Evolutionary conservation across 2,888 invertebrate genomes (phyloP).

Genomic region (Spodoptera littoralis): DNA sequence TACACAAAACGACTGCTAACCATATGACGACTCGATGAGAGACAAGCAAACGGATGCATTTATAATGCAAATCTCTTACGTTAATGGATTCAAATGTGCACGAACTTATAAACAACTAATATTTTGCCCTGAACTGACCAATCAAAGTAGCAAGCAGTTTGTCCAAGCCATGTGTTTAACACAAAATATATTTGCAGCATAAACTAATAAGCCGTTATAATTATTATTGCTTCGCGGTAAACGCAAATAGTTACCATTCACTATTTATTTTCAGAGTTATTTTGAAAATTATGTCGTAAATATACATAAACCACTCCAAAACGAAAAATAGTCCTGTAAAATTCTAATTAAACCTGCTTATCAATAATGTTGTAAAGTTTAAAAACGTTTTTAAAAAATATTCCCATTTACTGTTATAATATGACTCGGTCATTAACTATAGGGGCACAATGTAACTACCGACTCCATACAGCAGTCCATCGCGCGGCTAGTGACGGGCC

Average conservation of each 20-base stretch:
- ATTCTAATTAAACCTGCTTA: constrained; percentile 84
- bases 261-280: constrained; percentile 68
- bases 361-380: constrained; percentile 80
- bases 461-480: constrained; percentile 38
- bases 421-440: constrained; percentile 75
- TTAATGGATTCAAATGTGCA: constrained; percentile 28
- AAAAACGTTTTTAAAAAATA: constrained; percentile 87
- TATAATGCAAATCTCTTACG: constrained; percentile 27
- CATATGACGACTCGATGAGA: constrained; percentile 49
- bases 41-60: constrained; percentile 39
- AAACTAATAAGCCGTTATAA: constrained; percentile 34
- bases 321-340: constrained; percentile 81
- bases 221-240: constrained; percentile 64
- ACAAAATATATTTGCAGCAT: constrained; percentile 54
- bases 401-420: constrained; percentile 82
- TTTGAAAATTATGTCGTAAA: constrained; percentile 82
- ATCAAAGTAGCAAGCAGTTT: constrained; percentile 53
- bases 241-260: constrained; percentile 57
- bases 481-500: constrained; percentile 5
- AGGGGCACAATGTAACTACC: constrained; percentile 46
- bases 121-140: constrained; percentile 17
- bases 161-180: constrained; percentile 55
- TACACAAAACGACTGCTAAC: constrained; percentile 28
- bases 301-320: constrained; percentile 83
- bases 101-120: constrained; percentile 17